Percentiles rank a stretch among this genome's conserved stretches.
phyloP scores from a whole-genome alignment of 2,797 vertebrate species.

The Falco concolor region DNA sequence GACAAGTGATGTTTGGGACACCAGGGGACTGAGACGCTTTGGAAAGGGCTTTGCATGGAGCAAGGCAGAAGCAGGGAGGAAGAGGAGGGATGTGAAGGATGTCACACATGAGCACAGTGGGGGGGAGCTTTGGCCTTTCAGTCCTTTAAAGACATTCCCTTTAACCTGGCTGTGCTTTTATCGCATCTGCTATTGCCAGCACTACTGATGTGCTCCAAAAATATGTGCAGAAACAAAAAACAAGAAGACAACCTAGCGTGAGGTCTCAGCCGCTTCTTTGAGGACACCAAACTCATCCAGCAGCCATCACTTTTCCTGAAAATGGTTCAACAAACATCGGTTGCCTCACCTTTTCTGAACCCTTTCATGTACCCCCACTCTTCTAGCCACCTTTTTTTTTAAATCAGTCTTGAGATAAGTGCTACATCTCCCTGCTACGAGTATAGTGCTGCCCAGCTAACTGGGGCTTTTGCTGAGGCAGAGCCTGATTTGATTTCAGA shows the following conservation, averaged over 20 bases:
- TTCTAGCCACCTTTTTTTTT: fast-evolving
- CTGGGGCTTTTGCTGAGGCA: neutral
- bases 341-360: too few species aligned
- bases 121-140: neutral
- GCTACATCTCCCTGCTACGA: neutral
- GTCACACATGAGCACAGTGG: fast-evolving
- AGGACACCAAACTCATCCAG: neutral
- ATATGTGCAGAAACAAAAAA: neutral
- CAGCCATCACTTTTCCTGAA: neutral
- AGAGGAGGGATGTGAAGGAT: neutral
- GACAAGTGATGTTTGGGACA: neutral
- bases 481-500: neutral
- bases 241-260: fast-evolving
- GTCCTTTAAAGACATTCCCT: neutral
- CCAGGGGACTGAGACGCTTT: too few species aligned
- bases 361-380: neutral
- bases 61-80: neutral
- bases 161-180: neutral
- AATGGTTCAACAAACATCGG: fast-evolving
- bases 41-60: neutral
- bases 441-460: neutral
- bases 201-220: neutral
- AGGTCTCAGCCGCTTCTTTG: neutral
- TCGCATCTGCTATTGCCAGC: neutral
- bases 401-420: neutral